phyloP scores from a whole-genome alignment of 2,113 vertebrate species.

The Petaurus breviceps region DNA sequence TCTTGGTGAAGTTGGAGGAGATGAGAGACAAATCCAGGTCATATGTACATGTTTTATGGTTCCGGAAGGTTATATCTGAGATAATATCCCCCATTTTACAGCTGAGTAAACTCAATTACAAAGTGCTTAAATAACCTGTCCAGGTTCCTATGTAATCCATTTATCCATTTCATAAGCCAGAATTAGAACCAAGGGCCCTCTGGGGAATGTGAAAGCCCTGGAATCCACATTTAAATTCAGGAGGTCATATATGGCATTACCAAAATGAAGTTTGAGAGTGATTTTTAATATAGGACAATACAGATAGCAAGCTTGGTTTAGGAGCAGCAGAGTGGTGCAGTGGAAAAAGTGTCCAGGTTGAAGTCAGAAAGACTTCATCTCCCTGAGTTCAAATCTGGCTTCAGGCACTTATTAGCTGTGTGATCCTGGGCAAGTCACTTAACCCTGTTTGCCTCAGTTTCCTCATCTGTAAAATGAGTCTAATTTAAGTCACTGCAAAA shows the following conservation, averaged over 20 bases:
- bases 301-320: conserved; percentile 45
- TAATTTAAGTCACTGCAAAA: not conserved
- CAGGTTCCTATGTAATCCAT: conserved; percentile 44
- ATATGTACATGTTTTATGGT: conserved; percentile 32
- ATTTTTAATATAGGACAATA: conserved; percentile 49
- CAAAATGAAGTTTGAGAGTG: conserved; percentile 63
- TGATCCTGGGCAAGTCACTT: not conserved
- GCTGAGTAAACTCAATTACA: conserved; percentile 13
- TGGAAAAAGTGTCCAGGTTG: not conserved
- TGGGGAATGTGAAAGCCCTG: conserved; percentile 35
- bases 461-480: not conserved
- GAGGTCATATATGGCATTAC: conserved; percentile 24
- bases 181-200: not conserved
- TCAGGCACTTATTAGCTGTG: not conserved
- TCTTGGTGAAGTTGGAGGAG: conserved; percentile 16
- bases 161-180: conserved; percentile 41
- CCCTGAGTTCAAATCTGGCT: too few relatives aligned
- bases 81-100: conserved; percentile 15
- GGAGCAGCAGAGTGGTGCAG: not conserved
- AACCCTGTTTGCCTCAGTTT: not conserved
- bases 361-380: too few relatives aligned
- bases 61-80: conserved; percentile 57
- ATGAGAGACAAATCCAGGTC: conserved; percentile 18
- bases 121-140: conserved; percentile 40
- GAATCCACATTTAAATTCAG: conserved; percentile 47